phyloP scores from a whole-genome alignment of 2,797 vertebrate species.

The Rhynchonycteris naso region DNA sequence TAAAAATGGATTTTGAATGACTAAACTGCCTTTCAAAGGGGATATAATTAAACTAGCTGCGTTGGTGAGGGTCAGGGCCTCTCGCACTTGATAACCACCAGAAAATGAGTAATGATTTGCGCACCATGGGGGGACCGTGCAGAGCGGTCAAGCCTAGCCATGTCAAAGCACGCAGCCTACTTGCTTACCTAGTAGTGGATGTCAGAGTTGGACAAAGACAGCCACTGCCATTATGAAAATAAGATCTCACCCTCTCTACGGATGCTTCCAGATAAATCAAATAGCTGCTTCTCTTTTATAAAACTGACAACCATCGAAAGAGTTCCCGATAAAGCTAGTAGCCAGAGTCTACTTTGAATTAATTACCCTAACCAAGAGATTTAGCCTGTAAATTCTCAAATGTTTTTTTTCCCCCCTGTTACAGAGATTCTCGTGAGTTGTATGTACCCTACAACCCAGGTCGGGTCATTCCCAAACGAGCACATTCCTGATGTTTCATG shows the following conservation, averaged over 20 bases:
- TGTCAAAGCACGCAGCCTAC: background rate
- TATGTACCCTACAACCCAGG: background rate
- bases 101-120: conserved; percentile 19
- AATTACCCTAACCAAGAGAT: background rate
- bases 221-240: background rate
- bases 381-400: background rate
- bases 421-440: background rate
- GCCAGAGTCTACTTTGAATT: background rate
- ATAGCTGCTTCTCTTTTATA: background rate
- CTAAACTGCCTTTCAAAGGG: conserved; percentile 46
- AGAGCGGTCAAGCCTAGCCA: background rate
- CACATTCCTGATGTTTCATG: conserved; percentile 15
- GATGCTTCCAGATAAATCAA: conserved; percentile 8
- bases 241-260: background rate
- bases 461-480: background rate
- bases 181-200: background rate
- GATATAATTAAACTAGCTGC: conserved; percentile 59
- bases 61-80: background rate
- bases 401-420: background rate
- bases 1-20: conserved; percentile 74
- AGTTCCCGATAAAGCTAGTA: background rate
- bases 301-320: background rate
- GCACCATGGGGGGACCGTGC: fast-evolving
- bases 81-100: conserved; percentile 39
- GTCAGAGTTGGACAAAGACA: background rate